Base-by-base conservation (phyloP, 2,888 invertebrate species). In the Andricus curvator region DNA sequence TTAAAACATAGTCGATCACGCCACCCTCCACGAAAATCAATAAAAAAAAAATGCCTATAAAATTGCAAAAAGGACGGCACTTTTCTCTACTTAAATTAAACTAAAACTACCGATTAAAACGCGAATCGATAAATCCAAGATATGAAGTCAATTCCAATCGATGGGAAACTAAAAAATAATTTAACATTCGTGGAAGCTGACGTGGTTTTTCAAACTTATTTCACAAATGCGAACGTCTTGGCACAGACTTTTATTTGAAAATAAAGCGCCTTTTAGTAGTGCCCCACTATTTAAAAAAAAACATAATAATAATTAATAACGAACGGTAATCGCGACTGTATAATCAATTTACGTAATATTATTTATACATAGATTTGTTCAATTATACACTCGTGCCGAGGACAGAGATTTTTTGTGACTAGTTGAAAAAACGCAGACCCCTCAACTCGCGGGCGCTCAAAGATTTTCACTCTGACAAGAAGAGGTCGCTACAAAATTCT, bases 381-480 rank as follows among this genome's bases (percentile, higher is more conserved):
- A 51, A 56, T 74, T 74, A 74, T 74, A 74, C 74, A 74, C 41
- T 62, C 66, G 80, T 80, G 81, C 81, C 79, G 77, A 78, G 80
- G 81, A 80, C 81, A 85, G 83, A 85, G 86, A 85, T 88, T 88
- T 56, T 87, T 83, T 82, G 82, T 91, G 91, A 91, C 91, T 91
- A 90, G 90, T 88, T 90, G 33, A 85, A 84, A 87, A 86, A 83
- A 80, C 80, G 81, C 79, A 83, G 85, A 86, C 84, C 84, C 85
- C 85, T 85, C 86, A 84, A 81, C 84, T 85, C 85, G 85, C 85
- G 11, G 62, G 80, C 74, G 33, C 56, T n/a, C 20, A 74, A 51
- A 80, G 13, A 56, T 70, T 29, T 56, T 70, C n/a, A 33, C 76
- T 67, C 76, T 70, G 13, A 62, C 37, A 37, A 37, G 8, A 37